Conservation (phyloP, 2,113 vertebrate genomes). For the Ardeotis arabs region DNA sequence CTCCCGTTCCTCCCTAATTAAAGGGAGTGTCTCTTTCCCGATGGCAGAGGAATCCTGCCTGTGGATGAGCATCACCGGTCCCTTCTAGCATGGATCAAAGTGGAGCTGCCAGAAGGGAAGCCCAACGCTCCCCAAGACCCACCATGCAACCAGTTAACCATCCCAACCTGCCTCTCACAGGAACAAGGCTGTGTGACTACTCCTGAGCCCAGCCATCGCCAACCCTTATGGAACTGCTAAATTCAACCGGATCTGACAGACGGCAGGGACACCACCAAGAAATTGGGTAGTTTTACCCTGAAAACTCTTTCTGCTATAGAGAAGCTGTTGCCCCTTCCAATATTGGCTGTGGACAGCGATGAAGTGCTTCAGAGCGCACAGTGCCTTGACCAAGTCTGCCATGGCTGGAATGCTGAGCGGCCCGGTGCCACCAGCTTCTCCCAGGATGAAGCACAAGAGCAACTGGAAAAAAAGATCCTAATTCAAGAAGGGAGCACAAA, state of each 20-base stretch:
- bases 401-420: fast-evolving
- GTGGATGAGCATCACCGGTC: not conserved
- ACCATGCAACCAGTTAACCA: not conserved
- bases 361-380: not conserved
- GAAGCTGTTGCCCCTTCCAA: not conserved
- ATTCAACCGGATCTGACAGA: not conserved
- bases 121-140: not conserved
- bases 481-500: not conserved
- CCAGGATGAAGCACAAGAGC: not conserved
- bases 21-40: fast-evolving
- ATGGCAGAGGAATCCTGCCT: not conserved
- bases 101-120: not conserved
- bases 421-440: not conserved
- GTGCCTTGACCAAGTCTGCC: not conserved
- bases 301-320: not conserved
- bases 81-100: not conserved
- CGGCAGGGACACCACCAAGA: not conserved
- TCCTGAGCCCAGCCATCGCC: not conserved
- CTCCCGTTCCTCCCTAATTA: not conserved
- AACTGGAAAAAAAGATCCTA: not conserved
- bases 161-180: not conserved
- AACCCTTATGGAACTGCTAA: not conserved
- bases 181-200: not conserved
- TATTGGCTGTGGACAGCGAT: not conserved
- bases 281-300: not conserved